Conservation (phyloP, 2,797 vertebrate species). For the Paramormyrops hopkinsi region DNA sequence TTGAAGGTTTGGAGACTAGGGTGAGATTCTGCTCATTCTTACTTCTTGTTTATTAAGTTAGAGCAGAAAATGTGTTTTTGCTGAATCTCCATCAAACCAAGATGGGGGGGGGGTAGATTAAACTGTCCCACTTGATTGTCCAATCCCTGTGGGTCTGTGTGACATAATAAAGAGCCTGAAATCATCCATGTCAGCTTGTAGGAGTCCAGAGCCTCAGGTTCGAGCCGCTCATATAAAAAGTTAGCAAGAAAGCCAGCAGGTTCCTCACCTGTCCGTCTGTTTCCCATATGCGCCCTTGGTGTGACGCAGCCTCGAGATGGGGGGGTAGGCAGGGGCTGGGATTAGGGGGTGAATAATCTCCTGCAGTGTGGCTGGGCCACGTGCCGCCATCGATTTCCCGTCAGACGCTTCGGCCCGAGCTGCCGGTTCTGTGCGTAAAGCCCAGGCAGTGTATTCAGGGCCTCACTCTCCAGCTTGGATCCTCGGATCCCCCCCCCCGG, state of each 20-base stretch:
- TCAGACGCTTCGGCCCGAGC: constrained; percentile 46
- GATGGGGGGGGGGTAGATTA: background rate
- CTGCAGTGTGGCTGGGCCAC: constrained; percentile 24
- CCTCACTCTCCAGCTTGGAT: constrained; percentile 20
- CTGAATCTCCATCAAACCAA: background rate
- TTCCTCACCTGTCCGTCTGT: background rate
- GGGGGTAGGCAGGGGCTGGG: constrained; percentile 30
- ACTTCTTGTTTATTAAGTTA: background rate
- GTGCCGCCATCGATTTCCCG: constrained; percentile 50
- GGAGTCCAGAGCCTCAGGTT: background rate
- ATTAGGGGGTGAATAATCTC: constrained; percentile 46
- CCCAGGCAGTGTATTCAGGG: constrained; percentile 49
- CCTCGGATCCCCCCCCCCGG: constrained; percentile 9
- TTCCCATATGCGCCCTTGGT: background rate
- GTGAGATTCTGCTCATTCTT: background rate
- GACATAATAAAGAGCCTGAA: background rate
- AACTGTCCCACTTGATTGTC: background rate
- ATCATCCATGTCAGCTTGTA: background rate
- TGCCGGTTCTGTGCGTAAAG: constrained; percentile 51
- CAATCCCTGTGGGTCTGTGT: background rate
- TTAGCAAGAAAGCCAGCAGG: background rate
- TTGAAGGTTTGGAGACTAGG: background rate
- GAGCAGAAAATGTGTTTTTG: background rate
- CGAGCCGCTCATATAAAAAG: background rate
- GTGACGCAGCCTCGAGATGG: background rate